Conservation (phyloP, 2,113 vertebrate species). For the Lepisosteus osseus region DNA sequence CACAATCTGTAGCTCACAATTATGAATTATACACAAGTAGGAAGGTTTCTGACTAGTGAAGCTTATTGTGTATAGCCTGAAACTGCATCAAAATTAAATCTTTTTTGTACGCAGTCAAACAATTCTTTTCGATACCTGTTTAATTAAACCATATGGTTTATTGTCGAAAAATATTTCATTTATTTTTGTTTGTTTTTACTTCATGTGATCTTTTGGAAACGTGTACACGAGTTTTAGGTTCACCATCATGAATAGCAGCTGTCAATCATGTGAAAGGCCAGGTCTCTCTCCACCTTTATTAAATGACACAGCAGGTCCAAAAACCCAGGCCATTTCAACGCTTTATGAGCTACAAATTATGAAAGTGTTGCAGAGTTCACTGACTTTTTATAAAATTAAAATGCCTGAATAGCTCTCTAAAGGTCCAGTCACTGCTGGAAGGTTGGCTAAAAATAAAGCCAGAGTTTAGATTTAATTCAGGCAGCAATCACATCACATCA, state of each 20-base stretch:
- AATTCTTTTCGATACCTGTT: neutral
- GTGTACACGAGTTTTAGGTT: neutral
- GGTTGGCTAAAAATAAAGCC: neutral
- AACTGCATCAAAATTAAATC: no score
- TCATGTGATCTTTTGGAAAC: neutral
- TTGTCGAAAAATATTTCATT: neutral
- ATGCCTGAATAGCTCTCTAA: conserved; percentile 20
- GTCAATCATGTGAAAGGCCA: neutral
- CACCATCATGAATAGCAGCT: no score
- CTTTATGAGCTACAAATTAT: neutral
- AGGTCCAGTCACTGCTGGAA: conserved; percentile 3
- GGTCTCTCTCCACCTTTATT: neutral
- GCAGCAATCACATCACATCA: neutral
- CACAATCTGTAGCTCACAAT: no score
- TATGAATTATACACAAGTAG: no score
- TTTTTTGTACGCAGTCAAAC: no score
- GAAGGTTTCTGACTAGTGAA: no score
- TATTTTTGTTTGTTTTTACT: neutral
- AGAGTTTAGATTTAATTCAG: neutral
- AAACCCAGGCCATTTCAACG: conserved; percentile 1
- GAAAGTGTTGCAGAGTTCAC: conserved; percentile 1
- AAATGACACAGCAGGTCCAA: neutral
- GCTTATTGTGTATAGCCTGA: no score
- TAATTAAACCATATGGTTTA: neutral
- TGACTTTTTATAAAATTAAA: conserved; percentile 21